Evolutionary conservation across 2,888 invertebrate genomes (phyloP).

Genomic region (Drosophila sordidula): DNA sequence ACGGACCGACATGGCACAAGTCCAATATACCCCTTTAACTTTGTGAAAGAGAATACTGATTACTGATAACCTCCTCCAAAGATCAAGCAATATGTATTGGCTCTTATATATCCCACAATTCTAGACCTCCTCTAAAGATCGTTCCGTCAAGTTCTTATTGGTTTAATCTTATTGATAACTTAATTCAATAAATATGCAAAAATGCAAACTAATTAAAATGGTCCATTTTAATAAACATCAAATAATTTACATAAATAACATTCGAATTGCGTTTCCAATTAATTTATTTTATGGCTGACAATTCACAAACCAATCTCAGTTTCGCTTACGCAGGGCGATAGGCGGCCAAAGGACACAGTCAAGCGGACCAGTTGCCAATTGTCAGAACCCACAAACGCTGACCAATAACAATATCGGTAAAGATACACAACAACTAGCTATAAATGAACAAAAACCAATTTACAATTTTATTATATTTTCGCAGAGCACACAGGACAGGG

Average conservation of each 20-base stretch:
- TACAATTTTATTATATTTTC: slow-evolving; percentile 79
- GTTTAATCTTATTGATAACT: too few species aligned
- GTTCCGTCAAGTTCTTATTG: too few species aligned
- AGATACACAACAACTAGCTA: slow-evolving; percentile 66
- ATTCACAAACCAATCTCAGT: slow-evolving; percentile 46
- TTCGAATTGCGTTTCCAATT: slow-evolving; percentile 69
- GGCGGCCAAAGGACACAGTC: slow-evolving; percentile 27
- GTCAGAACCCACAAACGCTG: slow-evolving; percentile 45
- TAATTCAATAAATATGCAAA: too few species aligned
- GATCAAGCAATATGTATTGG: too few species aligned
- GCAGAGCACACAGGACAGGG: slow-evolving; percentile 29
- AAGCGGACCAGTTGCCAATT: slow-evolving; percentile 20
- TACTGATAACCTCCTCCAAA: too few species aligned
- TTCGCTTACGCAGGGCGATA: slow-evolving; percentile 49
- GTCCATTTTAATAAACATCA: slow-evolving; percentile 5
- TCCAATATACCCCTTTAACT: too few species aligned
- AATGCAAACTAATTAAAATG: not conserved
- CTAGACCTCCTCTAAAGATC: too few species aligned
- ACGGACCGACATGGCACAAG: too few species aligned
- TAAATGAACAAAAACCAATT: slow-evolving; percentile 76
- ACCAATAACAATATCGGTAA: slow-evolving; percentile 77
- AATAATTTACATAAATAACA: slow-evolving; percentile 54
- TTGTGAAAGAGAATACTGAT: too few species aligned
- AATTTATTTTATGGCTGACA: slow-evolving; percentile 67
- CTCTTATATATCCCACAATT: too few species aligned